Evolutionary conservation across 2,113 vertebrate genomes (phyloP).

Genomic region (Hypanus sabinus): DNA sequence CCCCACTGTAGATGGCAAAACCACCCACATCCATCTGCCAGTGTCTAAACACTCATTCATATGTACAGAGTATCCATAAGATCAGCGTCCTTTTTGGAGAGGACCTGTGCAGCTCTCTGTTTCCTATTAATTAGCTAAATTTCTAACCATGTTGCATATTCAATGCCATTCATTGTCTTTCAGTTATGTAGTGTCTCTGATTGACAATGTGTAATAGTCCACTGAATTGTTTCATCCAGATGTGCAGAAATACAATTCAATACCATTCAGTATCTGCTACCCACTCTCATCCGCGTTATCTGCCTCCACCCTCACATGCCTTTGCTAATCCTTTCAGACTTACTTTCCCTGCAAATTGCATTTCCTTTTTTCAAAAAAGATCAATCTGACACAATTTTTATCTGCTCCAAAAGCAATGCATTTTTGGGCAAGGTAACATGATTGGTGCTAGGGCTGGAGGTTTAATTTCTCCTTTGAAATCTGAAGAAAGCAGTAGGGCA

Average conservation of each 20-base stretch:
- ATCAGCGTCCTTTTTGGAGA: too few relatives aligned
- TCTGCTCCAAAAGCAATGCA: not conserved
- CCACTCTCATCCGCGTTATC: too few relatives aligned
- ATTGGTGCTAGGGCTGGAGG: not conserved
- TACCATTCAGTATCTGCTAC: not conserved
- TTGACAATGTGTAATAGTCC: not conserved
- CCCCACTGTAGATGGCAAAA: too few relatives aligned
- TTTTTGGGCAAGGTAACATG: not conserved
- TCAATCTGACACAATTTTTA: not conserved
- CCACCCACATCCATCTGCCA: too few relatives aligned
- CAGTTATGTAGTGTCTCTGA: not conserved
- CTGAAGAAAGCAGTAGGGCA: not conserved
- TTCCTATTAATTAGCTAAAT: too few relatives aligned
- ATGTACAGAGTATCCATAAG: too few relatives aligned
- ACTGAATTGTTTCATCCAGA: not conserved
- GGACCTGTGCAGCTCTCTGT: too few relatives aligned
- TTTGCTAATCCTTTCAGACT: not conserved
- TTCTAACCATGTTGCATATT: too few relatives aligned
- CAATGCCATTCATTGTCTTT: not conserved
- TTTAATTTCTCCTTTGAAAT: not conserved
- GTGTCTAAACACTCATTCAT: too few relatives aligned
- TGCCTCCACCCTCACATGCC: not conserved
- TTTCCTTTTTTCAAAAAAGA: not conserved
- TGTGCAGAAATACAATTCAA: not conserved
- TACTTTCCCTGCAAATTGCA: not conserved